Percentiles rank a stretch among this genome's conserved stretches.
Conservation (phyloP, 2,888 invertebrate species). For the Cryptus armator region DNA sequence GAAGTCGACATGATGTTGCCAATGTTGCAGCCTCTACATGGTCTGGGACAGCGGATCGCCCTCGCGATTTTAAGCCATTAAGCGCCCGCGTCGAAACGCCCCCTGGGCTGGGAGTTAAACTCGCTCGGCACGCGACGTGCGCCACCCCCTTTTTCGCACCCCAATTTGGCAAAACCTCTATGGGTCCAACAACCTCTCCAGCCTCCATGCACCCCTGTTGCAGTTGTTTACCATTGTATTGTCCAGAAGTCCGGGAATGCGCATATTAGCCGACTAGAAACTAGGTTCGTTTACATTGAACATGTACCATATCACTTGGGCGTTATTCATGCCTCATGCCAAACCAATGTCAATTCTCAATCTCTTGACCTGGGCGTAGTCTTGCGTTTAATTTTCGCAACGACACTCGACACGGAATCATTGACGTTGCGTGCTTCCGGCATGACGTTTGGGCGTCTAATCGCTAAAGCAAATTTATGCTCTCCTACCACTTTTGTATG, state of each 20-base stretch:
- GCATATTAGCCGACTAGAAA: constrained; percentile 18
- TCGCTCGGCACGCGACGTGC: constrained; percentile 64
- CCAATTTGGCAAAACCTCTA: constrained; percentile 73
- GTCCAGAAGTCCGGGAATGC: constrained; percentile 74
- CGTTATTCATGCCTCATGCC: not conserved
- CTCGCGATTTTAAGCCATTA: constrained; percentile 72
- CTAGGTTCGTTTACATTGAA: not conserved
- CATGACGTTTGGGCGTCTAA: not conserved
- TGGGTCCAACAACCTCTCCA: constrained; percentile 75
- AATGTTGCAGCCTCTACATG: constrained; percentile 46
- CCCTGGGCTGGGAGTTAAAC: constrained; percentile 76
- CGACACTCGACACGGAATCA: not conserved
- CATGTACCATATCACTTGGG: not conserved
- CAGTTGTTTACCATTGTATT: constrained; percentile 84
- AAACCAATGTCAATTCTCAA: too few species aligned
- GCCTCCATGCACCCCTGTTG: constrained; percentile 79
- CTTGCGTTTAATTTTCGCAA: not conserved
- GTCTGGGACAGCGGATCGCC: constrained; percentile 51
- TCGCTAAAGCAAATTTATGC: constrained; percentile 77
- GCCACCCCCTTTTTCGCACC: constrained; percentile 78
- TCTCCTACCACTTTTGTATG: constrained; percentile 84
- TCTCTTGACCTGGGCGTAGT: not conserved
- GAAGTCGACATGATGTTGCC: not conserved
- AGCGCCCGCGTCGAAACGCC: constrained; percentile 77
- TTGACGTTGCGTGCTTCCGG: not conserved